These are phyloP conservation scores for Chymomyza amoena DNA, from an alignment of 2,888 invertebrate species.

Conservation along the genomic window DNA sequence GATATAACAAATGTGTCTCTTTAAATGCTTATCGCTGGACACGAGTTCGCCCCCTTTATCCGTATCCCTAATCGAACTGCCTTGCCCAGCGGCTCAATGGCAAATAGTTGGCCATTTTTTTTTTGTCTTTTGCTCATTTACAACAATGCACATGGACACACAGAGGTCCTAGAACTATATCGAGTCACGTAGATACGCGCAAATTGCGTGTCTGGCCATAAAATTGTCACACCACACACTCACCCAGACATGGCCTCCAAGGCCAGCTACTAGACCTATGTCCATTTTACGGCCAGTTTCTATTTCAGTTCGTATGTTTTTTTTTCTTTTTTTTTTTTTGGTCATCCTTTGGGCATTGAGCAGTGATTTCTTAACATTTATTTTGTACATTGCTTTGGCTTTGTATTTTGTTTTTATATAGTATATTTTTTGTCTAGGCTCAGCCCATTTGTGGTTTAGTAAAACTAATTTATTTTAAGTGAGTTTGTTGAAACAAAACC, in stretches of 20 bases:
- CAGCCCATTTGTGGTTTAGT: constrained; percentile 54
- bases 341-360: constrained; percentile 64
- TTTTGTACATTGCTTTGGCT: constrained; percentile 51
- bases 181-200: constrained; percentile 26
- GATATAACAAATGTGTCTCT: constrained; percentile 46
- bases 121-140: constrained; percentile 38
- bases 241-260: constrained; percentile 30
- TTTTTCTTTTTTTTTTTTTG: constrained; percentile 39
- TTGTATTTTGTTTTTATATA: constrained; percentile 17
- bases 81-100: constrained; percentile 60
- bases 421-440: constrained; percentile 2
- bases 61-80: constrained; percentile 57
- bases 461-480: constrained; percentile 70
- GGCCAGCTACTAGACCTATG: constrained; percentile 40
- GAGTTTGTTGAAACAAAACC: constrained; percentile 40
- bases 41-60: background rate
- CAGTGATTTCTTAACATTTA: constrained; percentile 69
- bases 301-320: background rate
- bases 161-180: background rate
- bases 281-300: constrained; percentile 36
- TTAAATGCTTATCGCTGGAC: constrained; percentile 53
- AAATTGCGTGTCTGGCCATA: constrained; percentile 71
- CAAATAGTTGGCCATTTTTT: constrained; percentile 59
- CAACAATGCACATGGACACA: constrained; percentile 27
- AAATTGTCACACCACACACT: constrained; percentile 41